Percentiles rank a stretch among this genome's conserved stretches.
Conservation (phyloP, 2,113 vertebrate genomes). For the Laticauda laticaudata region DNA sequence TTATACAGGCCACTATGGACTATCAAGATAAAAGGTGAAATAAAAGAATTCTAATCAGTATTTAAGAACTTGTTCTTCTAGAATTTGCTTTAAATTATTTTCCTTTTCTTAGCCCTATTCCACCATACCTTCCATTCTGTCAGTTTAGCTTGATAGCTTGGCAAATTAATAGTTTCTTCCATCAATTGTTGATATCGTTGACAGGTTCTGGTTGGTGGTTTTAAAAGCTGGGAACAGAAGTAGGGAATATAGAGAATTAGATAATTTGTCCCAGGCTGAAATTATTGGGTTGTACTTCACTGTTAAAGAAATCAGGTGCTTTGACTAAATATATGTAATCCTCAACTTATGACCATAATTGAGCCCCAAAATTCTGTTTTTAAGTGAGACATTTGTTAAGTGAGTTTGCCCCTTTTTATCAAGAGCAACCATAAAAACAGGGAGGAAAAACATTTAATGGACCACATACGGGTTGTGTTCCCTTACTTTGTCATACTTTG, state of each 20-base stretch:
- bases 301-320: not conserved
- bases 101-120: accelerated
- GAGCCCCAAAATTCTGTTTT: not conserved
- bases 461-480: not conserved
- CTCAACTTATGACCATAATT: not conserved
- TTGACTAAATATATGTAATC: not conserved
- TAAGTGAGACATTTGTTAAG: not conserved
- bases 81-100: not conserved
- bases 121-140: conserved; percentile 58
- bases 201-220: conserved; percentile 74
- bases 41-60: not conserved
- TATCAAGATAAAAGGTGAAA: not conserved
- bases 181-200: conserved; percentile 75
- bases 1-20: not conserved
- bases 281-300: not conserved
- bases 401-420: not conserved
- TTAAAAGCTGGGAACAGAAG: conserved; percentile 71
- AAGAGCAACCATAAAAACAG: not conserved
- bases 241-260: not conserved
- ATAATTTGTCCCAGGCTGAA: not conserved
- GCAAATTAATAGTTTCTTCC: conserved; percentile 72
- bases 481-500: conserved; percentile 76
- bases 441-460: not conserved
- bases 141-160: conserved; percentile 67
- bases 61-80: not conserved